Evolutionary conservation across 1,140 invertebrate genomes (phyloP), one percentile per base, ranked within the genome.

Genomic region (Rhizoglyphus robini): DNA sequence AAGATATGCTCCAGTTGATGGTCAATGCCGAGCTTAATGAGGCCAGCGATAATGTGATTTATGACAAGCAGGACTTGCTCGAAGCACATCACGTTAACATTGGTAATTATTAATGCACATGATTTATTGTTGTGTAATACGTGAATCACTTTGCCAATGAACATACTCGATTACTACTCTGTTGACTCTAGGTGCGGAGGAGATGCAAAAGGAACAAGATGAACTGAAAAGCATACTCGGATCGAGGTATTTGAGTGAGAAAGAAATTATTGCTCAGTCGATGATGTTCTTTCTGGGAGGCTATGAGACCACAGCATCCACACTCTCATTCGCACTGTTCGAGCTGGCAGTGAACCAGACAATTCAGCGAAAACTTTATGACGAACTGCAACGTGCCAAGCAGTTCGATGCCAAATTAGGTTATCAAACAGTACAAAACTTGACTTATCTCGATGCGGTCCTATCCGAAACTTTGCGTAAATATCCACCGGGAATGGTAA

Each of bases 381-480:
- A 54, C 8, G 51, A 54, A 23, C 8, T 54, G 8, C 23, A 72
- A n/a, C n/a, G 20, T 11, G 38, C 30, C 49, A 47, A 61, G 8
- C 8, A 31, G 11, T 3, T 3, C 3, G 63, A 66, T 27, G 29
- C 23, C 4, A 30, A 66, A 23, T 20, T 66, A 4, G 23, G 27
- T n/a, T 66, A 66, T 36, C 63, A 66, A 48, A 67, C 5, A 5
- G 11, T 66, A 8, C 67, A 70, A 25, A 67, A 11, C 5, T 4
- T 5, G 31, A 30, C 64, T 8, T 71, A 65, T 47, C 30, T 70
- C 29, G 70, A 71, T 23, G 65, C 69, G 3, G 68, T 72, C 36
- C 61, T 81, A 77, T n/a, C 72, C 81, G 84, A 85, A 68, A 82
- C 84, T 0, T 73, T 86, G 67, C 77, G 85, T 25, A 81, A 81